phyloP scores from a whole-genome alignment of 2,797 vertebrate species.

The Pantherophis alleghaniensis region DNA sequence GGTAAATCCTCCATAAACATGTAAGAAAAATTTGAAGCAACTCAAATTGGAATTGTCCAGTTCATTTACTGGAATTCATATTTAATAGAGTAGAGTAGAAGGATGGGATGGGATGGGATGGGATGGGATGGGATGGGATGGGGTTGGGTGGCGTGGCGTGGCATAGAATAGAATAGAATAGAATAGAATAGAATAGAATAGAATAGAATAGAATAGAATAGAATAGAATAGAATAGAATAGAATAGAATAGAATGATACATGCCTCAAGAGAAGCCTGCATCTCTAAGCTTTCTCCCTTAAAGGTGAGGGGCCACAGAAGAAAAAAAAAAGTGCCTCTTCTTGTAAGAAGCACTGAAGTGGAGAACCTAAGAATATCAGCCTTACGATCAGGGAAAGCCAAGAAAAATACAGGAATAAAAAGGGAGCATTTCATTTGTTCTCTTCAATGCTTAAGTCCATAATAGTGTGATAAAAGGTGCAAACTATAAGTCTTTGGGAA shows the following conservation, averaged over 20 bases:
- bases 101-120: too few species aligned
- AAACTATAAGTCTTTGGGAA: background rate
- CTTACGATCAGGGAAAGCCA: background rate
- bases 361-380: background rate
- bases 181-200: too few species aligned
- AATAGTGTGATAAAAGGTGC: background rate
- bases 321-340: background rate
- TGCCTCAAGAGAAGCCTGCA: background rate
- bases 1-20: background rate
- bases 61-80: background rate
- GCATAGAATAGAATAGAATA: too few species aligned
- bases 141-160: too few species aligned
- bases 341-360: background rate
- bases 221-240: background rate
- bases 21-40: background rate
- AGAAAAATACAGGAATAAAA: background rate
- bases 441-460: background rate
- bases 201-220: too few species aligned
- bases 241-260: background rate
- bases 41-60: background rate
- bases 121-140: too few species aligned
- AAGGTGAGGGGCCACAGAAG: background rate
- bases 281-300: background rate
- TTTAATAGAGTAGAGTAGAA: background rate
- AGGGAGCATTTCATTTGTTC: background rate